Evolutionary conservation across 2,113 vertebrate species (phyloP).

Genomic region (Caranx melampygus): DNA sequence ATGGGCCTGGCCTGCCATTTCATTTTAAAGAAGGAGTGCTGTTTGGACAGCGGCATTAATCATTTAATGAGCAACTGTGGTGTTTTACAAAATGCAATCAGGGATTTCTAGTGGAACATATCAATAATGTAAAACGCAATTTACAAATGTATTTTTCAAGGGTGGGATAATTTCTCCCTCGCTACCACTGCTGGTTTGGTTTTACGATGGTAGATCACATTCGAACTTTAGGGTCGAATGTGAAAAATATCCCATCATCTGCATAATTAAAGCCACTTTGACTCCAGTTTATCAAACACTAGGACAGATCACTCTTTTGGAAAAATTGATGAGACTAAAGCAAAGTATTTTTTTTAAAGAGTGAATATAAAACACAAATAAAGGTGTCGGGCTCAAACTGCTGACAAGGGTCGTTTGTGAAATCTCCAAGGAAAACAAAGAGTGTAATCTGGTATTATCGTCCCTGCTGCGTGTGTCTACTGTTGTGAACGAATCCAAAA

Average conservation of each 20-base stretch:
- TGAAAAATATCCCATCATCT: conserved; percentile 41
- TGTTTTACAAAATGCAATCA: conserved; percentile 73
- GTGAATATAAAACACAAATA: conserved; percentile 41
- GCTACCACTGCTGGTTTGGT: conserved; percentile 15
- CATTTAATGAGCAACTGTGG: conserved; percentile 69
- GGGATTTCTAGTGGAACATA: conserved; percentile 58
- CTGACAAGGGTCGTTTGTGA: conserved; percentile 14
- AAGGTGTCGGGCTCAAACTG: conserved; percentile 13
- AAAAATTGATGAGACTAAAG: conserved; percentile 38
- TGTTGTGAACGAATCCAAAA: conserved; percentile 43
- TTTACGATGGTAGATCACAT: conserved; percentile 19
- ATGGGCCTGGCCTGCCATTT: conserved; percentile 39
- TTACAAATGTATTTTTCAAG: conserved; percentile 63
- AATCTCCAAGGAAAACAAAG: conserved; percentile 38
- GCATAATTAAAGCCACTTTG: conserved; percentile 45
- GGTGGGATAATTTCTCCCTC: conserved; percentile 31
- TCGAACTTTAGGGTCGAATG: conserved; percentile 29
- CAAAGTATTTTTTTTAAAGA: conserved; percentile 11
- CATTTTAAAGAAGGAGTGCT: conserved; percentile 34
- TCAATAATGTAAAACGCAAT: conserved; percentile 74
- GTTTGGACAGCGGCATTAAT: conserved; percentile 56
- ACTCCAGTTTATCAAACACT: conserved; percentile 24
- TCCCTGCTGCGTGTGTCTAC: conserved; percentile 44
- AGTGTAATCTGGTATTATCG: conserved; percentile 43
- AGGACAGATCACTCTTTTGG: not conserved